These are phyloP conservation scores for Limnephilus marmoratus DNA, from an alignment of 2,888 invertebrate genomes.

Conservation along the genomic window DNA sequence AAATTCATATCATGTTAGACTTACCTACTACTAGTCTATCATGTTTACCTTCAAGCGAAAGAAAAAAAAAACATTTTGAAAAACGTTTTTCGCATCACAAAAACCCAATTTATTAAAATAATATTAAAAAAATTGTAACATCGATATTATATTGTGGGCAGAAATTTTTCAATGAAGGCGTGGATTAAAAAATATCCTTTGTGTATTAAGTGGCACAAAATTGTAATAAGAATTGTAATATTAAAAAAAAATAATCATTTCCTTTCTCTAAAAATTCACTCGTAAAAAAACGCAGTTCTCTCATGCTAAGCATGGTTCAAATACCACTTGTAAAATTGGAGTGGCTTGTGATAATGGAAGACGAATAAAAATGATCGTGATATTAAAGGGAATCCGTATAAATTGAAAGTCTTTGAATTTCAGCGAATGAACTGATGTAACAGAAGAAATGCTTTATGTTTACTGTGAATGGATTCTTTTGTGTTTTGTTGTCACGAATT, in stretches of 20 bases:
- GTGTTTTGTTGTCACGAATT: background rate
- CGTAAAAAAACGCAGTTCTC: background rate
- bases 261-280: background rate
- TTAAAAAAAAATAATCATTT: background rate
- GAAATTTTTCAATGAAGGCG: background rate
- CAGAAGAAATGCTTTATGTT: slow-evolving; percentile 55
- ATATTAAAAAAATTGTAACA: background rate
- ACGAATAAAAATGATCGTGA: slow-evolving; percentile 16
- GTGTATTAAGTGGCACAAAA: background rate
- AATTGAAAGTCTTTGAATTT: slow-evolving; percentile 31
- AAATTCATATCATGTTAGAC: background rate
- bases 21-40: background rate
- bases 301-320: background rate
- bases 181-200: background rate
- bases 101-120: background rate
- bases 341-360: background rate
- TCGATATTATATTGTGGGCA: background rate
- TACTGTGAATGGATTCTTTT: slow-evolving; percentile 30
- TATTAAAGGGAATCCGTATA: slow-evolving; percentile 36
- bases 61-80: background rate
- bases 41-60: background rate
- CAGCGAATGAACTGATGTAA: background rate
- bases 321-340: background rate
- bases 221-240: background rate
- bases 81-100: background rate